Evolutionary conservation across 2,888 invertebrate genomes (phyloP), one percentile per base, ranked within the genome.

Genomic region (Nemoura dubitans): DNA sequence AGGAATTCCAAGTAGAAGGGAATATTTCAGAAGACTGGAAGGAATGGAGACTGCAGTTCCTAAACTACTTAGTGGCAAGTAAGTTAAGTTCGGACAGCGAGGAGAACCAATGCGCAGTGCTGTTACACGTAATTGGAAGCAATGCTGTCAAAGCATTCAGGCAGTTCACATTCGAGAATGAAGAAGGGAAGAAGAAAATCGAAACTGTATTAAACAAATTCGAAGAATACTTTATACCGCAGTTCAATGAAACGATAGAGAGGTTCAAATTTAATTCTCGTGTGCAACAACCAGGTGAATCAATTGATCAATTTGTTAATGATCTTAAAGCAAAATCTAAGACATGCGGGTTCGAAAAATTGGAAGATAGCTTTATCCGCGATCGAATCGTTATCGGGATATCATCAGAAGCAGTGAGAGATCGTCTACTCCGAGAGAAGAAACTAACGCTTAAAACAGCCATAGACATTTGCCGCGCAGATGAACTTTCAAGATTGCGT

Each of bases 221-320:
- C 29, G 83, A 83, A 30, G 43, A 36, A 83, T n/a, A 83, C 26
- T 25, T 29, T 3, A 26, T 36, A 14, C 83, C 28, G 16, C 28
- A 81, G 30, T 16, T 30, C 25, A 81, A 81, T 81, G 81, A n/a
- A 30, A 2, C 30, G 1, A 30, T 83, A 16, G 83, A 29, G 10
- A 27, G 83, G 0, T 30, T 29, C 21, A 83, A 83, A 14, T 83
- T 83, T 29, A 29, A 29, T 25, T 83, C 30, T 14, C 36, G 83
- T 42, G 29, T 29, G 7, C 83, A 83, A 43, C 42, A 83, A 29
- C 29, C 25, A 43, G 10, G 30, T 83, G 83, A 83, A n/a, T n/a
- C n/a, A n/a, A n/a, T n/a, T n/a, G n/a, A n/a, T n/a, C n/a, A n/a
- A n/a, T n/a, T n/a, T n/a, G 26, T 83, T 14, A 5, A 27, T 2